Conservation (phyloP, 2,888 invertebrate genomes). For the Cheilosia scutellata region DNA sequence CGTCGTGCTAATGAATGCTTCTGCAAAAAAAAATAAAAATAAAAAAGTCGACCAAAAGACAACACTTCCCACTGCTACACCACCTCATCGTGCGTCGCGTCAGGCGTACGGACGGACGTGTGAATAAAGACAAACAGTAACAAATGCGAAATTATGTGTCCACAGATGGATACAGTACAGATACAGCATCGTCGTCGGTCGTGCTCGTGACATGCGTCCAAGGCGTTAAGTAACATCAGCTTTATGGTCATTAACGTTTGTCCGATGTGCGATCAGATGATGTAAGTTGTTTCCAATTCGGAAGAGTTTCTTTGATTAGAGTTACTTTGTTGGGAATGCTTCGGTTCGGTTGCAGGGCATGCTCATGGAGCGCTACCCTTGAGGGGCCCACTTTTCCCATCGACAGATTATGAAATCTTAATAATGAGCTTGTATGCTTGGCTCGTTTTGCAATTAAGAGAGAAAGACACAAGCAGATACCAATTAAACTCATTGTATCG, state of each 20-base stretch:
- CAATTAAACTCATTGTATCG: slow-evolving; percentile 19
- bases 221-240: slow-evolving; percentile 64
- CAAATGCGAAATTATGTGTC: slow-evolving; percentile 46
- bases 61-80: background rate
- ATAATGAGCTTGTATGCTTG: slow-evolving; percentile 33
- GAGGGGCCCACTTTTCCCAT: slow-evolving; percentile 14
- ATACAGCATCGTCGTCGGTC: slow-evolving; percentile 22
- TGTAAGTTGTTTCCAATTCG: slow-evolving; percentile 51
- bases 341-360: background rate
- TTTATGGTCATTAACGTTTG: slow-evolving; percentile 52
- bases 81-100: slow-evolving; percentile 1
- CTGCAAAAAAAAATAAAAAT: slow-evolving; percentile 6
- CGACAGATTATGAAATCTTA: slow-evolving; percentile 31
- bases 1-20: slow-evolving; percentile 53
- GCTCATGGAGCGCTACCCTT: slow-evolving; percentile 27
- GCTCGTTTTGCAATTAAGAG: slow-evolving; percentile 23
- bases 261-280: slow-evolving; percentile 18
- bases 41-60: slow-evolving; percentile 31
- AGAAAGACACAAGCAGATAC: slow-evolving; percentile 5
- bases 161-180: slow-evolving; percentile 39
- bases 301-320: slow-evolving; percentile 18
- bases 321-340: slow-evolving; percentile 6
- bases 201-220: slow-evolving; percentile 39
- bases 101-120: slow-evolving; percentile 8
- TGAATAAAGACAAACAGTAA: slow-evolving; percentile 43